Base-by-base conservation (phyloP, 2,888 invertebrate species). In the Drosophila formosana region DNA sequence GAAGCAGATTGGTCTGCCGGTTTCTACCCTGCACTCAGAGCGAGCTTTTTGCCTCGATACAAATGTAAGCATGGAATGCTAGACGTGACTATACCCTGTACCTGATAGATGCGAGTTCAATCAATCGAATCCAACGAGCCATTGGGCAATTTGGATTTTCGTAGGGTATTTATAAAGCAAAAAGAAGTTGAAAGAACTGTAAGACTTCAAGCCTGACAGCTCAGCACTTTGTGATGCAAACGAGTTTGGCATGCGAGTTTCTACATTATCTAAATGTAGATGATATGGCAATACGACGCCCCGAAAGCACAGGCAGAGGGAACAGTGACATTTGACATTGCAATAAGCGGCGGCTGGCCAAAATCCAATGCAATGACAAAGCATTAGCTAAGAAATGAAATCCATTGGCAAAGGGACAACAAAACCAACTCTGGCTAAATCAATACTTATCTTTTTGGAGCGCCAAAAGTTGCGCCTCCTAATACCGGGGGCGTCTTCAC, bases 161-260 rank as follows among this genome's bases (percentile, higher is more conserved):
- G n/a, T n/a, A 62, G 56, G 41, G 45, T 55, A 72, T 58, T 0
- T 3, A 0, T 6, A 32, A 39, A 13, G 6, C 9, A 25, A 43
- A 32, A 55, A 13, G 4, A 55, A 66, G 43, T 30, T 68, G 26
- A 30, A 60, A 65, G 66, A 39, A 26, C 37, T 60, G 13, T 53
- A 53, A 56, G 37, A 49, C 45, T 37, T 30, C 46, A 51, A 49
- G 58, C 39, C 11, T 78, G 73, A 71, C 76, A 84, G 76, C 82
- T 84, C 85, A 87, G 88, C 82, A 82, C 62, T 73, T 83, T 84
- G 61, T 62, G 51, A 72, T 58, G 65, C 57, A 79, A 79, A 68
- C 61, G 65, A 71, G 49, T 32, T 62, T 55, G 64, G 51, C 70
- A 58, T 62, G 49, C 49, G 63, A 57, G 57, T 57, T 43, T 66